Conservation (phyloP, 2,113 vertebrate genomes). For the Sterrhoptilus dennistouni region DNA sequence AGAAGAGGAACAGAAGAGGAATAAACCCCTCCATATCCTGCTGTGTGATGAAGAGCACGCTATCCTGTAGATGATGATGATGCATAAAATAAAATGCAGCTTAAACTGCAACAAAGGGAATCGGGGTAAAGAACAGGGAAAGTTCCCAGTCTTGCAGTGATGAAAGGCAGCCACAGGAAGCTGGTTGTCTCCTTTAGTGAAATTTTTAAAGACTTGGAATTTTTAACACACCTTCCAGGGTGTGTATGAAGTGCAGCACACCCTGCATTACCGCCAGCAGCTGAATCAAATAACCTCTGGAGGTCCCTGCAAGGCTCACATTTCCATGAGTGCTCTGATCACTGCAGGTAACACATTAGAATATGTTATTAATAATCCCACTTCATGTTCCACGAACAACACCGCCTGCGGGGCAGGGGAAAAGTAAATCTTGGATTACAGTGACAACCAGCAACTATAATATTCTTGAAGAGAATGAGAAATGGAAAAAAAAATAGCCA, state of each 20-base stretch:
- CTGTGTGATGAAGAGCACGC: background rate
- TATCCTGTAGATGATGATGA: background rate
- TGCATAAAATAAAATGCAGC: background rate
- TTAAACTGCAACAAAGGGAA: background rate
- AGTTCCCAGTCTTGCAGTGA: background rate
- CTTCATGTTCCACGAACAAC: background rate
- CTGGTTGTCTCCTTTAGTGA: background rate
- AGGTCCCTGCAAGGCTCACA: background rate
- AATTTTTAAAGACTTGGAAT: background rate
- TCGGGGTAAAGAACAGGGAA: background rate
- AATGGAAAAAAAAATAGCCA: background rate
- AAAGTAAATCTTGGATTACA: background rate
- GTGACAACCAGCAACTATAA: background rate
- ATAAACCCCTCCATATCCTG: background rate
- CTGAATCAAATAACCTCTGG: background rate
- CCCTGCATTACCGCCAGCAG: background rate
- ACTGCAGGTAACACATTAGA: background rate
- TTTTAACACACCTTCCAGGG: background rate
- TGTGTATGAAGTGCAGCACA: background rate
- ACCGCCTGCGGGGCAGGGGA: background rate
- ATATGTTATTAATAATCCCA: constrained; percentile 13
- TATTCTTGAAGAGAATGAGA: background rate
- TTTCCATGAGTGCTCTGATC: background rate
- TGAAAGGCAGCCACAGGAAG: background rate
- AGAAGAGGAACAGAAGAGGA: background rate